A percentile compares a stretch with the other conserved stretches of the same genome.
phyloP scores from a whole-genome alignment of 2,888 invertebrate species.

The Linnaemya tessellans region DNA sequence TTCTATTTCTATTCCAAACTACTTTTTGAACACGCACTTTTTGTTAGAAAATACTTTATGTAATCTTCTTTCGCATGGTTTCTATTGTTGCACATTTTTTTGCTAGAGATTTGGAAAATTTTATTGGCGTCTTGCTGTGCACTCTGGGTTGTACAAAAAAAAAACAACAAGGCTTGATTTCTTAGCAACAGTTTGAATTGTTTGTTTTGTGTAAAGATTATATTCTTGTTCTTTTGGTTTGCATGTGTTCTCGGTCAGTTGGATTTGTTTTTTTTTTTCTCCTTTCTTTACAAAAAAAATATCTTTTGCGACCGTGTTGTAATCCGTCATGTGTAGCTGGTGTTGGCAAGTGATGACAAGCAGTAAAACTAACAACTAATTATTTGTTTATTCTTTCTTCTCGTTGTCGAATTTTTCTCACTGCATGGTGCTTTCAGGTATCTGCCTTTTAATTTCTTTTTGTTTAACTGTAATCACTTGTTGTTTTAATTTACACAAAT shows the following conservation, averaged over 20 bases:
- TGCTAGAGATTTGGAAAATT: constrained; percentile 17
- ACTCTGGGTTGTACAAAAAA: constrained; percentile 24
- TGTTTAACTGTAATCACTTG: not conserved
- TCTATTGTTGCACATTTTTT: constrained; percentile 54
- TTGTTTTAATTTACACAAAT: constrained; percentile 7
- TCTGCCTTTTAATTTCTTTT: not conserved
- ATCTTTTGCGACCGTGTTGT: constrained; percentile 10
- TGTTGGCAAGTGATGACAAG: constrained; percentile 60
- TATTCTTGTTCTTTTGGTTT: constrained; percentile 42
- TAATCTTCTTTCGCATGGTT: constrained; percentile 18
- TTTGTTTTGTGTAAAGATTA: constrained; percentile 38
- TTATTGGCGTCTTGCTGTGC: constrained; percentile 61
- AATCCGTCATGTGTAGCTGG: constrained; percentile 64
- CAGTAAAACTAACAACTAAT: constrained; percentile 35
- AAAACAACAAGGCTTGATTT: constrained; percentile 15
- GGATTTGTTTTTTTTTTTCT: constrained; percentile 25
- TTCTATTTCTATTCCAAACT: too few species aligned
- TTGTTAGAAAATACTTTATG: constrained; percentile 17
- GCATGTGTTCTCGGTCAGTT: constrained; percentile 23
- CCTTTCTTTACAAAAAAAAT: constrained; percentile 2
- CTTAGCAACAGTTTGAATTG: constrained; percentile 47
- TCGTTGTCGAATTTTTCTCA: constrained; percentile 12
- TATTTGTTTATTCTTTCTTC: constrained; percentile 33
- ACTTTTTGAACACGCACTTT: constrained; percentile 5
- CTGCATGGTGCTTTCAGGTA: constrained; percentile 45